Percentiles rank a stretch among this genome's conserved stretches.
phyloP scores from a whole-genome alignment of 2,113 vertebrate genomes.

The Coturnix japonica region DNA sequence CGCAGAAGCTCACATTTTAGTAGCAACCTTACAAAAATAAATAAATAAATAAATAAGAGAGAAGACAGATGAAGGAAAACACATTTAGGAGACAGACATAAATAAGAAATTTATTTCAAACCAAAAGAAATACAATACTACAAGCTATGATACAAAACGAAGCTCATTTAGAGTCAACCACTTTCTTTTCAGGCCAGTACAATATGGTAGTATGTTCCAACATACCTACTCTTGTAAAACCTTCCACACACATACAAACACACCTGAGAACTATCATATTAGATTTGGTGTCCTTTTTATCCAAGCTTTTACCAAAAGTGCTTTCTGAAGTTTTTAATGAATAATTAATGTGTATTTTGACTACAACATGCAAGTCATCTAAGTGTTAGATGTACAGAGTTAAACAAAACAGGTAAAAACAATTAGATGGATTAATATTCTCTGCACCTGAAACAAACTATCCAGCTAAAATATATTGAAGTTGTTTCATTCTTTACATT shows the following conservation, averaged over 20 bases:
- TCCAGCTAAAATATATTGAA: not conserved
- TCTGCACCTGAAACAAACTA: not conserved
- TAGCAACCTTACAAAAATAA: not conserved
- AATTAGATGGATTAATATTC: not conserved
- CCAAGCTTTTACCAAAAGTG: not conserved
- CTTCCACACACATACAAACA: not conserved
- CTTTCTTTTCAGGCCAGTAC: not conserved
- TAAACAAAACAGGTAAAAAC: not conserved
- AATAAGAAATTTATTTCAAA: not conserved
- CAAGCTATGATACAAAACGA: no score
- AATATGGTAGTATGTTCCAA: not conserved
- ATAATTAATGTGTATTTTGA: not conserved
- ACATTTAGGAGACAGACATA: not conserved
- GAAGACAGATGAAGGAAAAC: not conserved
- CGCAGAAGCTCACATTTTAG: not conserved
- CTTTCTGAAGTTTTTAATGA: conserved; percentile 8
- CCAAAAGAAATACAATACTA: not conserved
- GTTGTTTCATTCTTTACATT: not conserved
- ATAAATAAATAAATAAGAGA: no score
- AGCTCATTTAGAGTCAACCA: not conserved
- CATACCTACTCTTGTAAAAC: not conserved
- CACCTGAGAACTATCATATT: not conserved
- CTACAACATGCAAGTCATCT: not conserved
- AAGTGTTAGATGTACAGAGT: not conserved
- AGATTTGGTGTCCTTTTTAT: not conserved